Evolutionary conservation across 2,113 vertebrate species (phyloP), one percentile per base, ranked within the genome.

Genomic region (Percina caprodes): DNA sequence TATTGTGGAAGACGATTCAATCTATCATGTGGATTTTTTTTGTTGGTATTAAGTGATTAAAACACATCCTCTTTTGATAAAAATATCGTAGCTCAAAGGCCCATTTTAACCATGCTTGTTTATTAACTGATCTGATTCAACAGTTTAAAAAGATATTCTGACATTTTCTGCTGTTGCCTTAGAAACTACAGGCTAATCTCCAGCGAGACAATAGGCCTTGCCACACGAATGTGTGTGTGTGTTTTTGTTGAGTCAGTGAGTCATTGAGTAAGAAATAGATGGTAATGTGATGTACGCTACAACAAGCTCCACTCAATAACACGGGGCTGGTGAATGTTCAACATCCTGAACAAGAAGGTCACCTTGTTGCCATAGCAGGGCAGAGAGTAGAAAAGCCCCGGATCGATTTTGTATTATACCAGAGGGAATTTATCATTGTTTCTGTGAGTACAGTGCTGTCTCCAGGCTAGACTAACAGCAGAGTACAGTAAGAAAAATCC

Each of bases 321-420:
- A 77, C 21, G 0, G 72, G 56, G 55, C 59, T 39, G 62, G 56
- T 72, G 58, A 16, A 58, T 69, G 76, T 83, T 75, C 63, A 75
- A 60, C 87, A 67, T 54, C 56, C 46, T 55, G 35, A 73, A 88
- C 76, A 70, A 23, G 75, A 84, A 80, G 84, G 92, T 92, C 90
- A 93, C 87, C 86, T 88, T 86, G 89, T 76, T 65, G 69, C 80
- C 85, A 70, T 60, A 74, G 23, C 75, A 59, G 80, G 73, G 49
- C 73, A 74, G 67, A 80, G 35, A 74, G 79, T 49, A 71, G 60
- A 78, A 68, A 52, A 59, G 69, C 55, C 66, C 61, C 3, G 1
- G 60, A 86, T 91, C 86, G 68, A 87, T 88, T 13, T 33, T 11
- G 70, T 69, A 9, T 77, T 39, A 86, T 65, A 78, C 56, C 60